These are phyloP conservation scores for Stenotaenia linearis DNA, from an alignment of 2,888 invertebrate species.

Conservation along the genomic window DNA sequence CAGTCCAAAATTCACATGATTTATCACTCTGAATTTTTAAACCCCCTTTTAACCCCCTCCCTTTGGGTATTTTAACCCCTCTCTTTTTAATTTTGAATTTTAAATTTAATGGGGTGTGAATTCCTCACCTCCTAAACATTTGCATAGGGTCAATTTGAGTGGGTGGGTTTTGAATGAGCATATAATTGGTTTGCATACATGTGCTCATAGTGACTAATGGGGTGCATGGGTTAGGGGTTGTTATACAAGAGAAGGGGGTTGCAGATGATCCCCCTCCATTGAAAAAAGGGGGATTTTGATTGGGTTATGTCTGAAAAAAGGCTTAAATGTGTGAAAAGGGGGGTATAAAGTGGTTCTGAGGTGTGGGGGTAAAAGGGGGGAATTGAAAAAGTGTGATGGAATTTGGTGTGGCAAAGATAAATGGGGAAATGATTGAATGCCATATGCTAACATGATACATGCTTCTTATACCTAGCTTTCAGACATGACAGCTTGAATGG, in stretches of 20 bases:
- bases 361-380: too few relatives aligned
- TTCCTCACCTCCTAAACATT: background rate
- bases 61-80: constrained; percentile 1
- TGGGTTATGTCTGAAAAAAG: background rate
- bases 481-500: background rate
- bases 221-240: constrained; percentile 10
- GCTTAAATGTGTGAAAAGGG: background rate
- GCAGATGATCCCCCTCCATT: background rate
- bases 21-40: background rate
- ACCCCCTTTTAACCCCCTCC: background rate
- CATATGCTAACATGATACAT: background rate
- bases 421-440: background rate
- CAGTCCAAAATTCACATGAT: constrained; percentile 14
- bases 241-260: background rate
- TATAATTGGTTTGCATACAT: constrained; percentile 10
- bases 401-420: background rate
- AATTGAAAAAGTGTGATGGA: too few relatives aligned
- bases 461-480: background rate
- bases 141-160: constrained; percentile 15
- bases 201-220: constrained; percentile 19
- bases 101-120: constrained; percentile 19
- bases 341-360: background rate
- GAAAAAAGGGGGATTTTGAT: background rate
- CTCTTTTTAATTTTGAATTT: constrained; percentile 1
- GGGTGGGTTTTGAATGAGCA: background rate